Evolutionary conservation across 2,888 invertebrate genomes (phyloP).

Genomic region (Conchocele bisecta): DNA sequence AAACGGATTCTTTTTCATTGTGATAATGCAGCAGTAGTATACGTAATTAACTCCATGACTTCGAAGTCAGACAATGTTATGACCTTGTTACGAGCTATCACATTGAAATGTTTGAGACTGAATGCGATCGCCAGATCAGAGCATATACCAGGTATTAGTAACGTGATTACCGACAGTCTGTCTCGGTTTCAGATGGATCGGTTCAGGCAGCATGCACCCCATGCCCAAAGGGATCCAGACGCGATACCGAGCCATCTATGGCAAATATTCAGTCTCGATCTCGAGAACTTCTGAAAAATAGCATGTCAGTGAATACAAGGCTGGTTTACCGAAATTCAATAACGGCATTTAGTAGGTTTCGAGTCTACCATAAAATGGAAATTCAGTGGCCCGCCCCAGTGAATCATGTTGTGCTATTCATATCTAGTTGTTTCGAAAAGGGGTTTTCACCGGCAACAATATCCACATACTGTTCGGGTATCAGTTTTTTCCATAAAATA

Average conservation of each 20-base stretch:
- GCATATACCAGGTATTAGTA: conserved; percentile 22
- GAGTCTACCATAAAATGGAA: not conserved
- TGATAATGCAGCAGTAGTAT: conserved; percentile 37
- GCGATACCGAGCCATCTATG: conserved; percentile 1
- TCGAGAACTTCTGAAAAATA: not conserved
- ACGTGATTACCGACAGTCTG: conserved; percentile 29
- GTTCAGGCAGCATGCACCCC: conserved; percentile 23
- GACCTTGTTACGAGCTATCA: conserved; percentile 17
- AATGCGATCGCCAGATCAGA: conserved; percentile 19
- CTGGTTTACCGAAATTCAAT: conserved; percentile 2
- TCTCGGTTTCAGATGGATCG: conserved; percentile 28
- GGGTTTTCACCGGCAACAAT: not conserved
- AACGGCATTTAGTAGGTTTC: not conserved
- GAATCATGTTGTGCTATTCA: conserved; percentile 9
- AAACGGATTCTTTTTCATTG: conserved; percentile 15
- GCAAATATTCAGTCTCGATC: conserved; percentile 6
- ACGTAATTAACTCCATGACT: conserved; percentile 17
- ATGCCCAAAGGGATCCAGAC: not conserved
- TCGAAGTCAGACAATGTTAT: conserved; percentile 17
- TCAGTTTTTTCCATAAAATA: conserved; percentile 14
- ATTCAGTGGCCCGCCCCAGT: conserved; percentile 6
- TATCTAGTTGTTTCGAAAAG: not conserved
- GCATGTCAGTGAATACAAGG: not conserved
- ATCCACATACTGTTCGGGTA: conserved; percentile 1
- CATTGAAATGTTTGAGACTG: conserved; percentile 5